Evolutionary conservation across 1,140 invertebrate genomes (phyloP).

Genomic region (Bilobella aurantiaca): DNA sequence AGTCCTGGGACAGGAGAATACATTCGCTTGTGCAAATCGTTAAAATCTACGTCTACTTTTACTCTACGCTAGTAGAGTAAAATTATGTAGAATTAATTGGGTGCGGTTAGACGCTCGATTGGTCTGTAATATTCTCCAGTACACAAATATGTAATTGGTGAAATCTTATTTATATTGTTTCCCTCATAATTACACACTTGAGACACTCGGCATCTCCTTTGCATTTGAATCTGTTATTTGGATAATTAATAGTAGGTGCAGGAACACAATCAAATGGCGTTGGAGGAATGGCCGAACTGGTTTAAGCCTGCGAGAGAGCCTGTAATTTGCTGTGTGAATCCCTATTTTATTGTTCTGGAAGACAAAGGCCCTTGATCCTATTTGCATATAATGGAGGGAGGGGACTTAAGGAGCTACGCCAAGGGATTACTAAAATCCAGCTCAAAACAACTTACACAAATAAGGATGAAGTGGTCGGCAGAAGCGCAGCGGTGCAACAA

Average conservation of each 20-base stretch:
- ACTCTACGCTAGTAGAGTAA: no score
- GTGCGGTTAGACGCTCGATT: no score
- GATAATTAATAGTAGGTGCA: slow-evolving; percentile 11
- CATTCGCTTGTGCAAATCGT: no score
- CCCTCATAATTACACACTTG: neutral
- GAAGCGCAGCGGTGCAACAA: neutral
- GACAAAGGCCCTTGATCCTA: slow-evolving; percentile 27
- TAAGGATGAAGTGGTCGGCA: no score
- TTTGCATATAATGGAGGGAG: slow-evolving; percentile 26
- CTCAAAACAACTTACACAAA: no score
- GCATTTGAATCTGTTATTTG: slow-evolving; percentile 2
- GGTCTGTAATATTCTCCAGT: no score
- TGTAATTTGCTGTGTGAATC: no score
- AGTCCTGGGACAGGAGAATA: no score
- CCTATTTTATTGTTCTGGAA: slow-evolving; percentile 1
- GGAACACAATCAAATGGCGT: neutral
- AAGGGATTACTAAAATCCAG: no score
- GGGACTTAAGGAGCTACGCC: no score
- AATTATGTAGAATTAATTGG: no score
- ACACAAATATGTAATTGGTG: neutral
- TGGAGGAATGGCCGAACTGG: slow-evolving; percentile 10
- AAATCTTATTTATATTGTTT: neutral
- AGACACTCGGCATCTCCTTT: neutral
- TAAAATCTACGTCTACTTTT: no score
- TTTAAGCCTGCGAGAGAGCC: slow-evolving; percentile 10